These are phyloP conservation scores for Corythucha ciliata DNA, from an alignment of 2,888 invertebrate species.

Conservation along the genomic window DNA sequence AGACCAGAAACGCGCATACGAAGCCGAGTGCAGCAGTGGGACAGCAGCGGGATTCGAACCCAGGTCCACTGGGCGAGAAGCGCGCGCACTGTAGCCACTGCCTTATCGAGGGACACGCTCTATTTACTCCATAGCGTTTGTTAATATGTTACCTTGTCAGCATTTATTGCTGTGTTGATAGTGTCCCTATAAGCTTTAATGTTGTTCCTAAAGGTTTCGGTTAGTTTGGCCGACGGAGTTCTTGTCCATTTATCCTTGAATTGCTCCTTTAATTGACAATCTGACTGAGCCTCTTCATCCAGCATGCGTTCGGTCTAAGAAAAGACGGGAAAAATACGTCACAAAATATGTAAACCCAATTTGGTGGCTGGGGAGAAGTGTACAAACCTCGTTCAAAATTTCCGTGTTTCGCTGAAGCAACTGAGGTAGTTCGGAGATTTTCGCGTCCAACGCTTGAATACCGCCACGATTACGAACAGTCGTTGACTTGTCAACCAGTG, in stretches of 20 bases:
- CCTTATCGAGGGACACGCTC: no score
- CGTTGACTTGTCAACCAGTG: conserved; percentile 74
- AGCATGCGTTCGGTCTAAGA: conserved; percentile 55
- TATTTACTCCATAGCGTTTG: background rate
- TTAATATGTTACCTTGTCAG: conserved; percentile 46
- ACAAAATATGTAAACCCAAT: background rate
- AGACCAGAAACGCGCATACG: no score
- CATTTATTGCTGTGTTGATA: conserved; percentile 75
- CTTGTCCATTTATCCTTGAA: conserved; percentile 91
- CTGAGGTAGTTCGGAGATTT: conserved; percentile 81
- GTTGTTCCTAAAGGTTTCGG: conserved; percentile 79
- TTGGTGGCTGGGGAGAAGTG: background rate
- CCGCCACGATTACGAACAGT: conserved; percentile 58
- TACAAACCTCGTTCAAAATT: conserved; percentile 77
- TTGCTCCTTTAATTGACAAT: conserved; percentile 75
- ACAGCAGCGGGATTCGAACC: no score
- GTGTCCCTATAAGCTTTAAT: conserved; percentile 87
- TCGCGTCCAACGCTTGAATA: conserved; percentile 54
- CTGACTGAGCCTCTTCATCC: conserved; percentile 84
- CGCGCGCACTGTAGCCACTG: no score
- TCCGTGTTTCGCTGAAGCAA: conserved; percentile 84
- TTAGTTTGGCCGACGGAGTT: conserved; percentile 76
- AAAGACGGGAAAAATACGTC: background rate
- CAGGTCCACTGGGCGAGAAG: no score
- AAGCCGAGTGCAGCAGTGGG: no score